Evolutionary conservation across 2,888 invertebrate genomes (phyloP).

Genomic region (Heliconius ismenius): DNA sequence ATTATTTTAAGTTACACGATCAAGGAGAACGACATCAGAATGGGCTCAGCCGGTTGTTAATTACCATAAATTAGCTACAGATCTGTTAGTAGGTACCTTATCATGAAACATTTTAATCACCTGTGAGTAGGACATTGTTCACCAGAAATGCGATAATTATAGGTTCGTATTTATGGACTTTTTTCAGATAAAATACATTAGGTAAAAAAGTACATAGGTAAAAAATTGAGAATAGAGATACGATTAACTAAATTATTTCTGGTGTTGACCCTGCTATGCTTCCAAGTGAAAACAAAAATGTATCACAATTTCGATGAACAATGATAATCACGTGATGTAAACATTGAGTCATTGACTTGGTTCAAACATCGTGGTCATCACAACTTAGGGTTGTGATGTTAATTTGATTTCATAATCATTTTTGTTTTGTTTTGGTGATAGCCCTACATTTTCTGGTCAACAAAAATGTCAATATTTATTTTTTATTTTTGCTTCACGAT

Average conservation of each 20-base stretch:
- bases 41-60: neutral
- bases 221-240: neutral
- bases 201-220: neutral
- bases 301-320: neutral
- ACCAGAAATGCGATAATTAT: neutral
- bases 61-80: neutral
- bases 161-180: neutral
- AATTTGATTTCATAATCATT: neutral
- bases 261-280: too few species aligned
- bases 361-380: neutral
- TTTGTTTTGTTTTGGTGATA: neutral
- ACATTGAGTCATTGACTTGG: conserved; percentile 19
- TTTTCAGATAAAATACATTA: neutral
- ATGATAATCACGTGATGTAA: conserved; percentile 40
- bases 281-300: neutral
- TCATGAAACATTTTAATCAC: neutral
- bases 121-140: neutral
- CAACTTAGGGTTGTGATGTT: conserved; percentile 5
- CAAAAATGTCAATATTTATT: neutral
- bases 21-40: neutral
- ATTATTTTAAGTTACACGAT: neutral
- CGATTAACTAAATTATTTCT: neutral
- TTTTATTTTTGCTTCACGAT: neutral
- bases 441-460: too few species aligned
- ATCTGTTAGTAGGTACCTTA: too few species aligned